These are phyloP conservation scores for Drosophila teissieri DNA, from an alignment of 1,140 invertebrate species.

Conservation along the genomic window DNA sequence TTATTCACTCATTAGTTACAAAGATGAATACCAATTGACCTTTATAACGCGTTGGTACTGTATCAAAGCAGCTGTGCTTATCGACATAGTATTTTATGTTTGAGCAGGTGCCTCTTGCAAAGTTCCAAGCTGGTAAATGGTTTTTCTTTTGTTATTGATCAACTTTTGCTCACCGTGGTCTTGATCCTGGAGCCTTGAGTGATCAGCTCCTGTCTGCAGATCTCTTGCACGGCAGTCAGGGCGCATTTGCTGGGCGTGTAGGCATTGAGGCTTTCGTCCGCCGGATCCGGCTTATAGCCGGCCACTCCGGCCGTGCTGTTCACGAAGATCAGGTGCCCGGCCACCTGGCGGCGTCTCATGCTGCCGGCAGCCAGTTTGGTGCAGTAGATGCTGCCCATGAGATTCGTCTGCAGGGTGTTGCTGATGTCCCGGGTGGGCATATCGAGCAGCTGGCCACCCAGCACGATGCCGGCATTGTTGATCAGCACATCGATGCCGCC, in stretches of 20 bases:
- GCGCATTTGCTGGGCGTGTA: conserved; percentile 90
- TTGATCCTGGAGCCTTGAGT: conserved; percentile 87
- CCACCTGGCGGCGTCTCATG: conserved; percentile 88
- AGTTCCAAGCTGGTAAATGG: too few species aligned
- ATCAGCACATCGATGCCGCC: conserved; percentile 90
- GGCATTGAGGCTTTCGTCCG: conserved; percentile 84
- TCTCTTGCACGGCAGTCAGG: conserved; percentile 88
- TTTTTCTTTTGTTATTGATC: too few species aligned
- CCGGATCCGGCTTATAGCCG: conserved; percentile 74
- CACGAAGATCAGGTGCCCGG: conserved; percentile 90
- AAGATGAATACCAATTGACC: not conserved
- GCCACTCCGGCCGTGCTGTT: conserved; percentile 87
- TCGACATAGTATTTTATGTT: too few species aligned
- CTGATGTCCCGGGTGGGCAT: conserved; percentile 83
- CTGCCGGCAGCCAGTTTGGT: conserved; percentile 88
- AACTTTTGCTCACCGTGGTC: conserved; percentile 86
- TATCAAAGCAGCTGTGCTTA: not conserved
- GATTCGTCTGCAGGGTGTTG: conserved; percentile 88
- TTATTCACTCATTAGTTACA: not conserved
- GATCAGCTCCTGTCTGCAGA: conserved; percentile 88
- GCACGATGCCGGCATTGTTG: conserved; percentile 89
- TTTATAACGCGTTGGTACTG: not conserved
- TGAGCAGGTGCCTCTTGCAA: too few species aligned
- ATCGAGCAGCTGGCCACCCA: conserved; percentile 80
- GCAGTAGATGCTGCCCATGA: conserved; percentile 88